Conservation (phyloP, 1,140 invertebrate species). For the Bombus fervidus region DNA sequence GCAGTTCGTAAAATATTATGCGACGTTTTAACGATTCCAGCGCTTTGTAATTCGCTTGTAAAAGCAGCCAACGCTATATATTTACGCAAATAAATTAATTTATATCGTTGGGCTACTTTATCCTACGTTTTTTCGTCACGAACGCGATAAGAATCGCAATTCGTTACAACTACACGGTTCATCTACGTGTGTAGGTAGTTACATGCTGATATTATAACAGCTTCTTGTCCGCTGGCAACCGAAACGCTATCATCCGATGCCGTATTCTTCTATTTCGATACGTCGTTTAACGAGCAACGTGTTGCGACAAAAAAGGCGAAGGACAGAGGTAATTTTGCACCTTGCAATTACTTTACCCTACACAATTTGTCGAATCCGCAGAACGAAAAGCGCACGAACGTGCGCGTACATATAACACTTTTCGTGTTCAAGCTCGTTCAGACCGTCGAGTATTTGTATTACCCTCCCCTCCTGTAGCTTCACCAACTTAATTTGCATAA, state of each 20-base stretch:
- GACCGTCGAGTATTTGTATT: slow-evolving; percentile 18
- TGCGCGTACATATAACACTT: neutral
- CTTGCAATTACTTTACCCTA: neutral
- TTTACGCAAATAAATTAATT: too few species aligned
- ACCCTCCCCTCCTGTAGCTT: neutral
- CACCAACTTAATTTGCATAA: slow-evolving; percentile 35
- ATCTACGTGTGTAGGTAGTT: too few species aligned
- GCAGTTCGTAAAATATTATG: too few species aligned
- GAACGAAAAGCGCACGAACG: slow-evolving; percentile 4
- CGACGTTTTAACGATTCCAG: too few species aligned
- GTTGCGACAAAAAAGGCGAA: neutral
- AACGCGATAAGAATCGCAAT: too few species aligned
- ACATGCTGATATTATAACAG: too few species aligned
- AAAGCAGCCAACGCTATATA: too few species aligned
- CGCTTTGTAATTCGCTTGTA: too few species aligned
- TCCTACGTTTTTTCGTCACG: too few species aligned
- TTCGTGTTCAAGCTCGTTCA: neutral
- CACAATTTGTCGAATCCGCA: neutral
- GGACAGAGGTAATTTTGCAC: neutral
- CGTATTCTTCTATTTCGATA: neutral
- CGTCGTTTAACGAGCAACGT: neutral
- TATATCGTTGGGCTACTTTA: too few species aligned
- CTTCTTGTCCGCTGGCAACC: too few species aligned
- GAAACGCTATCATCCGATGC: neutral
- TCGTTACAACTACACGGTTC: too few species aligned